Base-by-base conservation (phyloP, 1,140 invertebrate species). In the Probaryconus sp. region DNA sequence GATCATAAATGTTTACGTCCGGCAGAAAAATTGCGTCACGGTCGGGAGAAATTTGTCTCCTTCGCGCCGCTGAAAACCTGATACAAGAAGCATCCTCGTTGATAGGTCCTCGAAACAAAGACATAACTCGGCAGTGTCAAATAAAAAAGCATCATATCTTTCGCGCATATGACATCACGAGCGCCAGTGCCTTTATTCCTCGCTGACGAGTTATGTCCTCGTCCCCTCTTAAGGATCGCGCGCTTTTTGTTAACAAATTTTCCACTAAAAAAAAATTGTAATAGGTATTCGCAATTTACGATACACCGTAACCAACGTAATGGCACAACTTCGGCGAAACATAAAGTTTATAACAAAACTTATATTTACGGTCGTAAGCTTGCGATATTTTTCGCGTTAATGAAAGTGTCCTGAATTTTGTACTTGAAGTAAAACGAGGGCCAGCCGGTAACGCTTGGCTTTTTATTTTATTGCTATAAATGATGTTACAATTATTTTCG, bases 331-430 rank as follows among this genome's bases (percentile, higher is more conserved):
- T 14, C 16, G 35, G 17, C 21, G 56, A 61, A 61, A 40, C 37
- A 40, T 61, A 28, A 61, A 40, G n/a, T 61, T 61, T 61, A 61
- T 50, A 61, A 48, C 45, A 35, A 60, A 60, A 60, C 56, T 60
- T 60, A 30, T 60, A 60, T 60, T 60, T 48, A 60, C 30, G 21
- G 21, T 13, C 37, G 16, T 43, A 55, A 55, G 24, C 42, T 42
- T 5, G 38, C 18, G 24, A 43, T 43, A 55, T 55, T 55, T 55
- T 42, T 43, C 26, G 13, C 38, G 2, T 21, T 9, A 42, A 17
- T 9, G 21, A 55, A 55, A 42, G 6, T 35, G 18, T 55, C 50
- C 16, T 6, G 28, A 16, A 5, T 33, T 45, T 48, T 33, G 16
- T 10, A 6, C 33, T n/a, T n/a, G n/a, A n/a, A n/a, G n/a, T n/a